Percentiles rank a stretch among this genome's conserved stretches.
phyloP scores from a whole-genome alignment of 2,797 vertebrate species.

The Acestrorhynchus altus region DNA sequence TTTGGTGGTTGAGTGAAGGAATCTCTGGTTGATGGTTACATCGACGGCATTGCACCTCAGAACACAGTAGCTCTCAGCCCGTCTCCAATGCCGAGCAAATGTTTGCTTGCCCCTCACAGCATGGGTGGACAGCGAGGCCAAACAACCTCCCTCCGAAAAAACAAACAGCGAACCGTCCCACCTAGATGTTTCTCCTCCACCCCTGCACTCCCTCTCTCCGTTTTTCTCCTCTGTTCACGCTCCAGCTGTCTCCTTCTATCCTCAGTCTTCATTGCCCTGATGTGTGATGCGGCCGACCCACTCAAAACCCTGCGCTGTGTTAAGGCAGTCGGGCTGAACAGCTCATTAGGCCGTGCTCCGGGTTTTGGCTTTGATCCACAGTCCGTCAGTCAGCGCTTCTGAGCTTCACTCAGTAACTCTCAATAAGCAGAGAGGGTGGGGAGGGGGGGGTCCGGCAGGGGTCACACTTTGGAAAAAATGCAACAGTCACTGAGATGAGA shows the following conservation, averaged over 20 bases:
- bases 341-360: not conserved
- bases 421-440: not conserved
- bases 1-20: not conserved
- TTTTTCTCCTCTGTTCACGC: not conserved
- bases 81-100: constrained; percentile 25
- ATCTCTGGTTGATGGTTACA: no score
- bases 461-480: not conserved
- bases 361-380: constrained; percentile 1
- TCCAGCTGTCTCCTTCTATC: not conserved
- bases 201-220: not conserved
- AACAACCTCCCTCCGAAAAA: constrained; percentile 43
- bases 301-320: not conserved
- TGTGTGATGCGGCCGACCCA: not conserved
- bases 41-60: no score
- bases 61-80: constrained; percentile 15
- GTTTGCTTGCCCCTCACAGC: constrained; percentile 27
- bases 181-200: not conserved
- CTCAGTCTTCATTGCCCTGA: not conserved
- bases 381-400: not conserved
- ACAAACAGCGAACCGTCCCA: constrained; percentile 33
- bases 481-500: not conserved
- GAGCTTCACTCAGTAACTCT: constrained; percentile 14
- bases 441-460: not conserved
- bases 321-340: not conserved
- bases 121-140: constrained; percentile 2